Evolutionary conservation across 2,888 invertebrate species (phyloP).

Genomic region (Zhuqinia jingwanae): DNA sequence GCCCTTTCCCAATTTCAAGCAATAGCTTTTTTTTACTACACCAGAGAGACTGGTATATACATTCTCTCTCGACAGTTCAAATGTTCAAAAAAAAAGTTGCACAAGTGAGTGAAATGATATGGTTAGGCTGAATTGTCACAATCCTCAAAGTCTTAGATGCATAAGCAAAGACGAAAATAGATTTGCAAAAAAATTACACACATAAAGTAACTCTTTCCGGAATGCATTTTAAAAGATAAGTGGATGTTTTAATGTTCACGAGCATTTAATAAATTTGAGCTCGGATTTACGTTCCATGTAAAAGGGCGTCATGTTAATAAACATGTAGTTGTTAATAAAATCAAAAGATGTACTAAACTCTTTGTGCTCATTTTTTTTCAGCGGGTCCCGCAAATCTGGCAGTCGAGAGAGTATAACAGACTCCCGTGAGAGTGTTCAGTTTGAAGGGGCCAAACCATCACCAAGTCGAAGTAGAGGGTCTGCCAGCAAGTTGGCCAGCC

Average conservation of each 20-base stretch:
- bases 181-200: constrained; percentile 15
- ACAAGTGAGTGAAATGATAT: constrained; percentile 34
- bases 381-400: constrained; percentile 65
- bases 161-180: constrained; percentile 29
- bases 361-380: constrained; percentile 30
- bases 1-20: constrained; percentile 44
- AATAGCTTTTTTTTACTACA: constrained; percentile 33
- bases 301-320: no score
- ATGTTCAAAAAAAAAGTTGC: background rate
- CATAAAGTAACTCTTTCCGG: constrained; percentile 21
- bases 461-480: constrained; percentile 92
- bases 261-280: background rate
- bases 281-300: no score
- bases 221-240: background rate
- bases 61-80: no score
- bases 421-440: constrained; percentile 76
- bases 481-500: constrained; percentile 81
- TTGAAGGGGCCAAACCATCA: constrained; percentile 87
- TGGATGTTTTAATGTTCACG: background rate
- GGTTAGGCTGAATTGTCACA: constrained; percentile 5
- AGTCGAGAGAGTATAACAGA: constrained; percentile 75
- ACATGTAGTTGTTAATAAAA: background rate
- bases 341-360: background rate
- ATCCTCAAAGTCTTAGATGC: background rate
- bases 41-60: background rate